phyloP scores from a whole-genome alignment of 2,888 invertebrate species.

The Erebia palarica region DNA sequence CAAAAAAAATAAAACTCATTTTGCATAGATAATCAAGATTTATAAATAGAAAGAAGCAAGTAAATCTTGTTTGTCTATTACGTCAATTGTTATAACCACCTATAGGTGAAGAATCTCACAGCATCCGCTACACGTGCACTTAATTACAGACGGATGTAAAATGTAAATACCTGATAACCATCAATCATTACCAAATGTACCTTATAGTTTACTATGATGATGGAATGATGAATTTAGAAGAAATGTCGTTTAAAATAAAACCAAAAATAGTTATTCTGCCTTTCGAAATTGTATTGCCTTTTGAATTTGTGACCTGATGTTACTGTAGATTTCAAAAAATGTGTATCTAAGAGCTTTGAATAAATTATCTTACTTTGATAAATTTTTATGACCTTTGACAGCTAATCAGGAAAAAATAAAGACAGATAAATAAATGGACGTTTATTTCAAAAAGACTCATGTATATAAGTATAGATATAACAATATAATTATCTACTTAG shows the following conservation, averaged over 20 bases:
- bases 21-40: too few species aligned
- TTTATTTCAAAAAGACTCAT: too few species aligned
- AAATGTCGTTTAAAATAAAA: neutral
- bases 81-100: neutral
- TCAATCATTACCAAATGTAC: conserved; percentile 5
- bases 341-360: neutral
- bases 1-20: too few species aligned
- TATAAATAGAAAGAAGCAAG: neutral
- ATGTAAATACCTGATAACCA: conserved; percentile 21
- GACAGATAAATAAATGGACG: too few species aligned
- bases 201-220: neutral
- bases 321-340: neutral
- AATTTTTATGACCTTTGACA: too few species aligned
- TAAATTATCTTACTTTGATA: neutral
- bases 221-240: neutral
- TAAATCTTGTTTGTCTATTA: neutral
- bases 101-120: conserved; percentile 24
- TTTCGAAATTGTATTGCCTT: neutral
- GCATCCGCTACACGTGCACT: conserved; percentile 33
- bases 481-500: too few species aligned
- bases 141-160: conserved; percentile 27
- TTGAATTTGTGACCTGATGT: neutral
- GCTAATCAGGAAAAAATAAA: too few species aligned
- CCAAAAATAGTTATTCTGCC: neutral
- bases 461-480: too few species aligned